These are phyloP conservation scores for Dasypolia templi DNA, from an alignment of 2,888 invertebrate genomes.

Conservation along the genomic window DNA sequence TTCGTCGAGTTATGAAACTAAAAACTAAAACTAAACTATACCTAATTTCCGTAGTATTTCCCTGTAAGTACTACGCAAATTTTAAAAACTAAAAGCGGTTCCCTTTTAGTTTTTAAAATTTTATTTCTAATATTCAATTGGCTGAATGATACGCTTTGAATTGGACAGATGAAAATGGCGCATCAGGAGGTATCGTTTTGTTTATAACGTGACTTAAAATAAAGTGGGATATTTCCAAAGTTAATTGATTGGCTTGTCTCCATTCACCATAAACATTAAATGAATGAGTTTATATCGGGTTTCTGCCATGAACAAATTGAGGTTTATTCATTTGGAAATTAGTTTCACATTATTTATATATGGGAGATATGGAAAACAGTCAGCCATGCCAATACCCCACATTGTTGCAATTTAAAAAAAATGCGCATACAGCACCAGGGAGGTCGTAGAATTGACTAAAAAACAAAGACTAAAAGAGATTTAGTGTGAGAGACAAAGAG, in stretches of 20 bases:
- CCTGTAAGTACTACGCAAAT: neutral
- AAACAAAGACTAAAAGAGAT: neutral
- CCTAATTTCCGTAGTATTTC: neutral
- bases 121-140: no score
- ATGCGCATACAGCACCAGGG: neutral
- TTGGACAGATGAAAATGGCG: neutral
- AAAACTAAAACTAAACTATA: no score
- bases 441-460: neutral
- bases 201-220: conserved; percentile 15
- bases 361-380: no score
- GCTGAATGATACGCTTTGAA: neutral
- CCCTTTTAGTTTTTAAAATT: no score
- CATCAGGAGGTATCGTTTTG: neutral
- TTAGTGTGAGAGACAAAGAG: no score
- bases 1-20: neutral
- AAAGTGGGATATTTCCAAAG: conserved; percentile 3
- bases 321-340: conserved; percentile 28
- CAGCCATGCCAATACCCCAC: neutral
- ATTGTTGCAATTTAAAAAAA: neutral
- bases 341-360: conserved; percentile 16
- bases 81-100: neutral
- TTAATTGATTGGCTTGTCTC: conserved; percentile 24
- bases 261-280: conserved; percentile 39
- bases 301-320: conserved; percentile 7
- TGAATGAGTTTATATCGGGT: conserved; percentile 28